Percentiles rank a stretch among this genome's conserved stretches.
These are phyloP conservation scores for Plagodis dolabraria DNA, from an alignment of 2,888 invertebrate genomes.

Conservation along the genomic window DNA sequence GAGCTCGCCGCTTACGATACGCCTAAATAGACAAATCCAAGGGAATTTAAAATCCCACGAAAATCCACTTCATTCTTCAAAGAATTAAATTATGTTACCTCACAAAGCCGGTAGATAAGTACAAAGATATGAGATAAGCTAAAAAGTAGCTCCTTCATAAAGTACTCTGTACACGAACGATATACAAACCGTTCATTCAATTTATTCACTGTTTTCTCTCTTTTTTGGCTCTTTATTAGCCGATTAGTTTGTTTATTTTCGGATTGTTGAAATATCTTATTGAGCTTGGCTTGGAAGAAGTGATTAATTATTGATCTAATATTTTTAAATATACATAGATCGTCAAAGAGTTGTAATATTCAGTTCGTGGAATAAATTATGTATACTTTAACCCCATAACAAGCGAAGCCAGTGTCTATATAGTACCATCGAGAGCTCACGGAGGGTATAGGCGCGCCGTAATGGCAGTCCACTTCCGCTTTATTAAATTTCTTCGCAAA, in stretches of 20 bases:
- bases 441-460: slow-evolving; percentile 60
- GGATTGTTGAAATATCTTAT: slow-evolving; percentile 8
- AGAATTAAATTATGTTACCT: slow-evolving; percentile 56
- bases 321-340: not conserved
- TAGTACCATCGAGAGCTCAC: slow-evolving; percentile 36
- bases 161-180: slow-evolving; percentile 38
- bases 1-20: slow-evolving; percentile 48
- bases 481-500: slow-evolving; percentile 85
- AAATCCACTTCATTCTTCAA: slow-evolving; percentile 53
- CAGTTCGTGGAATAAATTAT: slow-evolving; percentile 16
- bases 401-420: slow-evolving; percentile 24
- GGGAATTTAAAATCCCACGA: slow-evolving; percentile 53
- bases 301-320: no score
- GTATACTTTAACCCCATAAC: slow-evolving; percentile 22
- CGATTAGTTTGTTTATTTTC: slow-evolving; percentile 31
- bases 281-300: no score
- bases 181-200: slow-evolving; percentile 41
- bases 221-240: slow-evolving; percentile 33
- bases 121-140: slow-evolving; percentile 49
- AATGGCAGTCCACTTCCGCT: slow-evolving; percentile 81
- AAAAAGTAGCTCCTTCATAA: slow-evolving; percentile 49
- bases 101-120: slow-evolving; percentile 48
- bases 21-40: slow-evolving; percentile 59
- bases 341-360: not conserved
- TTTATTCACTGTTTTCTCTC: slow-evolving; percentile 35